A percentile compares a stretch with the other conserved stretches of the same genome.
Conservation (phyloP, 2,113 vertebrate species). For the Pipa parva region DNA sequence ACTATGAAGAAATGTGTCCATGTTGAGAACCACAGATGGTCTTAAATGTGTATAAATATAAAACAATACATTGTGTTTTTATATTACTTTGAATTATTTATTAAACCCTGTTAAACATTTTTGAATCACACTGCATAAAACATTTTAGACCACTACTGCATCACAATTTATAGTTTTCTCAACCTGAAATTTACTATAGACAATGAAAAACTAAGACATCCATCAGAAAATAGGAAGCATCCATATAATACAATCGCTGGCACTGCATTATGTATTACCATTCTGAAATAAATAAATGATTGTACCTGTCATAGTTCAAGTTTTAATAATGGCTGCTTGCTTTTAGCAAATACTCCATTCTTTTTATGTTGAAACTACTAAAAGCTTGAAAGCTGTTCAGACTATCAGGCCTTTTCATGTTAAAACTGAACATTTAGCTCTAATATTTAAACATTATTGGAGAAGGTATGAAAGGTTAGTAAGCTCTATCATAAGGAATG, state of each 20-base stretch:
- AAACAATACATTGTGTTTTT: no score
- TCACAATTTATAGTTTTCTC: neutral
- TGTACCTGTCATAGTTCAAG: neutral
- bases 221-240: neutral
- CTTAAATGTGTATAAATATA: no score
- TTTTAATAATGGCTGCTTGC: neutral
- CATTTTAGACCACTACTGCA: no score
- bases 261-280: neutral
- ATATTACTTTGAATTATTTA: no score
- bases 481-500: no score
- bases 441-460: neutral
- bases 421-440: neutral
- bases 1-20: no score
- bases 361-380: neutral
- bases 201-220: neutral
- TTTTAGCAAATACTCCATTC: neutral
- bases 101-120: no score
- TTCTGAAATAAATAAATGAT: constrained; percentile 1
- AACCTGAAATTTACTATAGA: neutral
- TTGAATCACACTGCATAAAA: no score
- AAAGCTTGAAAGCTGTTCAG: neutral
- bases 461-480: neutral
- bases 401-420: neutral
- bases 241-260: neutral
- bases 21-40: no score